Percentiles rank a stretch among this genome's conserved stretches.
phyloP scores from a whole-genome alignment of 2,888 invertebrate genomes.

The Prosopocoilus inquinatus region DNA sequence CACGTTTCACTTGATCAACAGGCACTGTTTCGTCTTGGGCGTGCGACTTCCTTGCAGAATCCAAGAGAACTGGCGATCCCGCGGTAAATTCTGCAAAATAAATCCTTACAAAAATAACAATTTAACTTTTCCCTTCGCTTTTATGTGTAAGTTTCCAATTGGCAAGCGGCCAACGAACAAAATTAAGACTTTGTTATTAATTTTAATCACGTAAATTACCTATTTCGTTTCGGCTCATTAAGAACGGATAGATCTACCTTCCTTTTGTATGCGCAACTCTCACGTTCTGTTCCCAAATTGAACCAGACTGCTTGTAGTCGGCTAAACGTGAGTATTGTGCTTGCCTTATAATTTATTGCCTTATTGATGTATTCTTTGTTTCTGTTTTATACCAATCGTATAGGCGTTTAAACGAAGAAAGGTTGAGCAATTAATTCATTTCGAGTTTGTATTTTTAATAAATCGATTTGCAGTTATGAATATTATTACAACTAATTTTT shows the following conservation, averaged over 20 bases:
- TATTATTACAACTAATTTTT: too few species aligned
- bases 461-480: too few species aligned
- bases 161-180: constrained; percentile 26
- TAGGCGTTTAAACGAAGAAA: too few species aligned
- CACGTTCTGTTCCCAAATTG: background rate
- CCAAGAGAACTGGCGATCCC: constrained; percentile 20
- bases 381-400: constrained; percentile 6
- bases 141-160: constrained; percentile 29
- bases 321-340: constrained; percentile 16
- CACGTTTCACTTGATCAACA: too few species aligned
- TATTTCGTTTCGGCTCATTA: constrained; percentile 14
- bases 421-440: too few species aligned
- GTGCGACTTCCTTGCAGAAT: background rate
- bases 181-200: constrained; percentile 24
- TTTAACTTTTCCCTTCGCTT: constrained; percentile 29
- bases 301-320: constrained; percentile 29
- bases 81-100: constrained; percentile 29
- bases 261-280: background rate
- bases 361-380: constrained; percentile 14
- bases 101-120: constrained; percentile 30
- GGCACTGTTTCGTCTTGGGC: background rate
- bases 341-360: constrained; percentile 14
- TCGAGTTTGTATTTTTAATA: too few species aligned
- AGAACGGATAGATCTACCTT: constrained; percentile 7
- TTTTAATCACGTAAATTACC: constrained; percentile 13